A percentile compares a stretch with the other conserved stretches of the same genome.
Evolutionary conservation across 2,113 vertebrate species (phyloP).

Genomic region (Sardina pilchardus): DNA sequence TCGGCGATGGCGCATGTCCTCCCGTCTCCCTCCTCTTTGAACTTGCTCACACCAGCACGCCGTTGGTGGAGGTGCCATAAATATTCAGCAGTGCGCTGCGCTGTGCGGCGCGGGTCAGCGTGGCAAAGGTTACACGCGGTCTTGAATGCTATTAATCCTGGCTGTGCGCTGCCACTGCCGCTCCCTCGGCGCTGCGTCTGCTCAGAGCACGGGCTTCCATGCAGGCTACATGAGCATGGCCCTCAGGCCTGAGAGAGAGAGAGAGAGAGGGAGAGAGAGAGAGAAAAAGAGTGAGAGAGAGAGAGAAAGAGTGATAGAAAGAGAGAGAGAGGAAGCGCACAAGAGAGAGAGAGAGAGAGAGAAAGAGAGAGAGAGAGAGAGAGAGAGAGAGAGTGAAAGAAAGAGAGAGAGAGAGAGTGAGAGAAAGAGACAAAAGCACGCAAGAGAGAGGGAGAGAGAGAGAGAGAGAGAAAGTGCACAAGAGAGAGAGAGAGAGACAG

Average conservation of each 20-base stretch:
- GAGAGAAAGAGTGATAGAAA: constrained; percentile 14
- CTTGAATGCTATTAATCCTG: constrained; percentile 73
- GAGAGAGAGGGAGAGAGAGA: constrained; percentile 25
- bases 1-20: constrained; percentile 39
- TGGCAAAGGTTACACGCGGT: constrained; percentile 61
- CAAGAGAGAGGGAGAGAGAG: no score
- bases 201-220: constrained; percentile 39
- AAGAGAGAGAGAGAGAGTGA: constrained; percentile 23
- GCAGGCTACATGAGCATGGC: constrained; percentile 43
- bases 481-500: neutral
- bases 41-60: constrained; percentile 32
- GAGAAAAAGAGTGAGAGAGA: constrained; percentile 21
- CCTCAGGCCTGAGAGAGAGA: constrained; percentile 31
- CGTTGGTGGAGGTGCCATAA: constrained; percentile 44
- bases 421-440: no score
- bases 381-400: constrained; percentile 51
- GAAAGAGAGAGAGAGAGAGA: constrained; percentile 60
- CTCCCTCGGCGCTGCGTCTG: constrained; percentile 63
- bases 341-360: constrained; percentile 18
- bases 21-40: constrained; percentile 26
- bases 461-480: constrained; percentile 13
- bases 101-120: constrained; percentile 63
- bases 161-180: constrained; percentile 59
- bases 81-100: constrained; percentile 61
- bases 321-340: constrained; percentile 66